These are phyloP conservation scores for Campylorhamphus procurvoides DNA, from an alignment of 2,113 vertebrate species.

Conservation along the genomic window DNA sequence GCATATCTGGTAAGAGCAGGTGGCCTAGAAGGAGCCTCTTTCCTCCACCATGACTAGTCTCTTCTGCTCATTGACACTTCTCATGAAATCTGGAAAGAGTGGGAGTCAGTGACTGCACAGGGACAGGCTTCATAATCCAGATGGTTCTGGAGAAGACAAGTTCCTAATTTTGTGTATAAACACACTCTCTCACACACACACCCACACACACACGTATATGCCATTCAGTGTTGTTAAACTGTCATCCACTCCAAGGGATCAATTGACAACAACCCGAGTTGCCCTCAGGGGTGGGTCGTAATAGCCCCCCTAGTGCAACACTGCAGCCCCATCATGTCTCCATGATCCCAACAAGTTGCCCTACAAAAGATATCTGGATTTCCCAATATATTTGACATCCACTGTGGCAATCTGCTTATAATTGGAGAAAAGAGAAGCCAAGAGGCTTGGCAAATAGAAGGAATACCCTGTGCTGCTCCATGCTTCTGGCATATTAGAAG, in stretches of 20 bases:
- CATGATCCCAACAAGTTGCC: background rate
- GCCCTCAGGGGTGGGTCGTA: background rate
- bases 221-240: background rate
- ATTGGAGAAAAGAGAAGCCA: background rate
- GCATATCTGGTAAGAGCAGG: background rate
- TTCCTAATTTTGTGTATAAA: background rate
- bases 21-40: background rate
- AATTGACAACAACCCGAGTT: background rate
- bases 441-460: background rate
- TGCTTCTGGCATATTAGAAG: background rate
- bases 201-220: background rate
- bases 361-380: background rate
- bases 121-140: background rate
- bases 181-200: too few species aligned
- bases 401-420: background rate
- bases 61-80: background rate
- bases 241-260: background rate
- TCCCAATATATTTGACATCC: background rate
- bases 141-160: background rate
- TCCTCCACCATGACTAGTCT: background rate
- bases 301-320: background rate
- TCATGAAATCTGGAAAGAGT: background rate
- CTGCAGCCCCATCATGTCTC: background rate
- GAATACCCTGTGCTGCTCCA: background rate
- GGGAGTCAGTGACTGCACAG: background rate